Base-by-base conservation (phyloP, 2,113 vertebrate genomes). In the Heterochromis multidens region DNA sequence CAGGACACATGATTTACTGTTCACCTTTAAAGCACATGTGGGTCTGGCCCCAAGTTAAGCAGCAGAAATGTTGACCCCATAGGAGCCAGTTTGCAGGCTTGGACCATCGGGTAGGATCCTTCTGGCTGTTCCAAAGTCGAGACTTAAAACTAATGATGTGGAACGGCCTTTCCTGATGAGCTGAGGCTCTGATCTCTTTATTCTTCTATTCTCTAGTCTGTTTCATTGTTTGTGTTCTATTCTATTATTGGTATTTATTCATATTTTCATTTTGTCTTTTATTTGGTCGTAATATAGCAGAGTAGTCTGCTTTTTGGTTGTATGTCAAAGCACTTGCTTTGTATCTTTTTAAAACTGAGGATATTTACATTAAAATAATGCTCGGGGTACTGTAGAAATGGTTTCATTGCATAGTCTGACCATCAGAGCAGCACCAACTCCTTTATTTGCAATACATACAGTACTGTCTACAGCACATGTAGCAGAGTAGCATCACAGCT, bases 1-100 rank as follows among this genome's bases (percentile, higher is more conserved):
- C 23, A 19, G 40, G 25, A 21, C 25, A 19, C 8, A 2, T 29
- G 25, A 72, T 72, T 72, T 49, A 0, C 25, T 0, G 8, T 1
- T 70, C 40, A 27, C 8, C 19, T 70, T 46, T 70, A 70, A 70
- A 70, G 40, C 40, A 40, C 4, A 27, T 19, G 8, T 25, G n/a
- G 43, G 37, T 46, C 63, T 70, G 65, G 40, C 23, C 46, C 40
- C 5, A 29, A 19, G 16, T 49, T 29, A 29, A 46, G 3, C 5
- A 72, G 23, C 40, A 49, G 62, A 67, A 40, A 17, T 6, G n/a
- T 2, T 43, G 63, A 0, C 0, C 4, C n/a, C n/a, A 35, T 16
- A 67, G 65, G 27, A 49, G 23, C 11, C 4, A 1, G 52, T 21
- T 46, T 19, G 65, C 2, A 0, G 11, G 14, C 23, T 70, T 27